phyloP scores from a whole-genome alignment of 2,888 invertebrate genomes.

The Tribolium freemani region DNA sequence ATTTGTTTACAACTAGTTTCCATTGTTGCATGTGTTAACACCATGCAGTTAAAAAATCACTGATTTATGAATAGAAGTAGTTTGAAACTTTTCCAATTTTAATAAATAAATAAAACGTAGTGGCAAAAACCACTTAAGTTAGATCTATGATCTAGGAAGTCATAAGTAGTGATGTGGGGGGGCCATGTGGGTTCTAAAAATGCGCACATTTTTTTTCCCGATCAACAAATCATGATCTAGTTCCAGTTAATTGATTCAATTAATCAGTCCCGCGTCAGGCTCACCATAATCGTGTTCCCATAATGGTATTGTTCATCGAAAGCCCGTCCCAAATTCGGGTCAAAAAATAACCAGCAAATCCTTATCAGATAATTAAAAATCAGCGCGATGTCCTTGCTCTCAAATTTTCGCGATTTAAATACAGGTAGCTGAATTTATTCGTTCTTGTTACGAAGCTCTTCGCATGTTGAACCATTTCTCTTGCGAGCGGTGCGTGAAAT shows the following conservation, averaged over 20 bases:
- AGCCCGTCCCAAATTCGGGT: neutral
- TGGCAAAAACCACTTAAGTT: no score
- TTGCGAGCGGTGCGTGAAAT: conserved; percentile 43
- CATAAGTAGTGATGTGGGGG: neutral
- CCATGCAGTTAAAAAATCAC: no score
- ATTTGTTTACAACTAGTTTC: no score
- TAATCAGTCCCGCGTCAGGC: neutral
- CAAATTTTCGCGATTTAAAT: neutral
- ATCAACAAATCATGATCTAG: neutral
- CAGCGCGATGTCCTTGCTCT: neutral
- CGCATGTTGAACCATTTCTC: conserved; percentile 42
- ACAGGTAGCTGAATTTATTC: conserved; percentile 1
- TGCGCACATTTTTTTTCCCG: neutral
- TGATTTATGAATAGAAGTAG: no score
- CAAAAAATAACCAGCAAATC: neutral
- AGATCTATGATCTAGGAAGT: neutral
- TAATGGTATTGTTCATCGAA: neutral
- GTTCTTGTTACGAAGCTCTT: conserved; percentile 44
- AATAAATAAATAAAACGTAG: no score
- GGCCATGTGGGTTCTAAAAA: neutral
- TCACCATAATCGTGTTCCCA: neutral
- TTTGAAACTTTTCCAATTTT: no score
- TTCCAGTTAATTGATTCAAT: neutral
- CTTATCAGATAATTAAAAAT: conserved; percentile 1
- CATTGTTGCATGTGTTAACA: no score